phyloP scores from a whole-genome alignment of 1,140 invertebrate species.

The Dendroctonus ponderosae region DNA sequence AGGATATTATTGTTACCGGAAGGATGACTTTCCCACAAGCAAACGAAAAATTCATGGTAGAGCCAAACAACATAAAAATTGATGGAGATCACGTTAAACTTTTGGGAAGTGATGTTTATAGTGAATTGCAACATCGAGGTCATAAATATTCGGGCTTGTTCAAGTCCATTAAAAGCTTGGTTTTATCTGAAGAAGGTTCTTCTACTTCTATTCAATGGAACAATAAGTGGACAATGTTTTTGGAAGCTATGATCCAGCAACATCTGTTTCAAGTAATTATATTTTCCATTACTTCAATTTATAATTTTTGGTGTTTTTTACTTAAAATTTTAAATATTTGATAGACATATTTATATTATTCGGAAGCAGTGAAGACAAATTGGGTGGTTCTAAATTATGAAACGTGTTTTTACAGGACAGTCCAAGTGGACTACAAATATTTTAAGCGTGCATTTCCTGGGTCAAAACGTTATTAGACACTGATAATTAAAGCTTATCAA shows the following conservation, averaged over 20 bases:
- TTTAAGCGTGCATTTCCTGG: no score
- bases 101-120: slow-evolving; percentile 80
- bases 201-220: slow-evolving; percentile 36
- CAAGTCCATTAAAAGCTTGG: slow-evolving; percentile 43
- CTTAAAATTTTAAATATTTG: no score
- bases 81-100: slow-evolving; percentile 52
- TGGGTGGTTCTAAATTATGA: no score
- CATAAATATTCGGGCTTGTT: slow-evolving; percentile 71
- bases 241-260: slow-evolving; percentile 48
- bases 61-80: slow-evolving; percentile 49
- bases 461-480: no score
- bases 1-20: slow-evolving; percentile 75
- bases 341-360: no score
- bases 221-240: slow-evolving; percentile 42
- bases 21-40: slow-evolving; percentile 57
- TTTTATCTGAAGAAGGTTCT: slow-evolving; percentile 41
- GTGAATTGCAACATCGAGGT: slow-evolving; percentile 85
- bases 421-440: no score
- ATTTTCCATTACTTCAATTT: neutral
- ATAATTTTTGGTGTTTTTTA: no score
- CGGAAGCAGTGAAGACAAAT: no score
- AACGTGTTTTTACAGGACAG: no score
- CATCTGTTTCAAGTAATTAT: slow-evolving; percentile 38
- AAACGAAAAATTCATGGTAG: slow-evolving; percentile 50
- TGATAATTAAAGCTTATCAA: no score